Base-by-base conservation (phyloP, 2,113 vertebrate genomes). In the Proteles cristata region DNA sequence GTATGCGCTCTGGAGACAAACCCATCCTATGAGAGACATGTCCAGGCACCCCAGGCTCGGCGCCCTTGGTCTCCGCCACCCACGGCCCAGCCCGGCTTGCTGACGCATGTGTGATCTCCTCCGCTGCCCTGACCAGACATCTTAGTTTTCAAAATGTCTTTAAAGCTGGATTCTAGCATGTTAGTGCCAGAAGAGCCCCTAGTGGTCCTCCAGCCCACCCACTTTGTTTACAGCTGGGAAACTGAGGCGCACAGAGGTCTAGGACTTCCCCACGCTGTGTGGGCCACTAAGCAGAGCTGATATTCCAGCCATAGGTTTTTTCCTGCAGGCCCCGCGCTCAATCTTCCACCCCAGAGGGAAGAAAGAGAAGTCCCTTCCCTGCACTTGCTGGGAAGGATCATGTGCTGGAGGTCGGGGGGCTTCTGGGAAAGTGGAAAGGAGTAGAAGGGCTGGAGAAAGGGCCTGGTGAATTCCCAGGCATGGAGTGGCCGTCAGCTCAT, bases 11-110 rank as follows among this genome's bases (percentile, higher is more conserved):
- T 25, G 28, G 12, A 48, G 81, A n/a, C 50, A n/a, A 39, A 77
- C 6, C 3, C 0, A 0, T 71, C 19, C 9, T 15, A 0, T 2
- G 39, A 33, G 16, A 15, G 1, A 0, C 3, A 28, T 17, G 11
- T 48, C 33, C 2, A 6, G 2, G 11, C 0, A 0, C 87, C 0
- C 68, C 6, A 11, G 53, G 55, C 76, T 12, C 15, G 73, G 23
- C 0, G 0, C 4, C 14, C 53, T 5, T 3, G 7, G 48, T 83
- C 61, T 61, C 48, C 0, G 0, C 35, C 31, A 1, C 26, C 23
- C 48, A 35, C 14, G 31, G 1, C 45, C 50, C 45, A 7, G 8
- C 66, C 90, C 5, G 25, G 11, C 25, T 33, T 26, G 61, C 9
- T 25, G 1, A 89, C 93, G 55, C 1, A 3, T 25, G 7, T 23